phyloP scores from a whole-genome alignment of 2,888 invertebrate species.

The Orchesellides sinensis region DNA sequence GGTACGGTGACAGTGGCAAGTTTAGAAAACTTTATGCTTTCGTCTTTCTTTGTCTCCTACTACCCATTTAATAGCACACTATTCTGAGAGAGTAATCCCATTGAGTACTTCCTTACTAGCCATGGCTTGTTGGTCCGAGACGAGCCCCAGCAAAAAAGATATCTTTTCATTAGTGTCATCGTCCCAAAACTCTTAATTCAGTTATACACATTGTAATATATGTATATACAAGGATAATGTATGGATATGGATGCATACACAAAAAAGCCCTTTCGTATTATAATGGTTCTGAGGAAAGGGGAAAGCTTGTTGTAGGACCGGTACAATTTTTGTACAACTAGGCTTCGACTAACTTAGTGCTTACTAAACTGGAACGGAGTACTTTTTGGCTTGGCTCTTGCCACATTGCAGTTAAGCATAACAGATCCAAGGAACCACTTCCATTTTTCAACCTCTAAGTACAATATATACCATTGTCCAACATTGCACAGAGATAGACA shows the following conservation, averaged over 20 bases:
- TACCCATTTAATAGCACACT: neutral
- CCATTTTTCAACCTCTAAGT: conserved; percentile 15
- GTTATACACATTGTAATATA: conserved; percentile 64
- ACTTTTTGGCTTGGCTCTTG: conserved; percentile 6
- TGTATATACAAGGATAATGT: neutral
- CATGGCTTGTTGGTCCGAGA: too few relatives aligned
- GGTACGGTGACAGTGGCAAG: neutral
- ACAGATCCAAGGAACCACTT: neutral
- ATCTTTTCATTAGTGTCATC: conserved; percentile 75
- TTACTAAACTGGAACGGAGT: conserved; percentile 50
- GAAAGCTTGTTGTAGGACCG: too few relatives aligned
- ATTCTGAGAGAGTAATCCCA: neutral
- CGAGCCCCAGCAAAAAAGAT: conserved; percentile 55
- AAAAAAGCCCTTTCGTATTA: conserved; percentile 36
- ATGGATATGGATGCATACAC: conserved; percentile 8
- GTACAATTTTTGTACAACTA: too few relatives aligned
- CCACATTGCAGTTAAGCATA: neutral
- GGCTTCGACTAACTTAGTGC: conserved; percentile 36
- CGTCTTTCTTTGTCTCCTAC: neutral
- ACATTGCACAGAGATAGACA: conserved; percentile 1
- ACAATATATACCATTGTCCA: neutral
- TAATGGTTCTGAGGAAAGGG: conserved; percentile 37
- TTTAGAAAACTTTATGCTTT: neutral
- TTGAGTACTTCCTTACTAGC: neutral
- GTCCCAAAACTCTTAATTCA: conserved; percentile 73